These are phyloP conservation scores for Calidris pygmaea DNA, from an alignment of 2,113 vertebrate species.

Conservation along the genomic window DNA sequence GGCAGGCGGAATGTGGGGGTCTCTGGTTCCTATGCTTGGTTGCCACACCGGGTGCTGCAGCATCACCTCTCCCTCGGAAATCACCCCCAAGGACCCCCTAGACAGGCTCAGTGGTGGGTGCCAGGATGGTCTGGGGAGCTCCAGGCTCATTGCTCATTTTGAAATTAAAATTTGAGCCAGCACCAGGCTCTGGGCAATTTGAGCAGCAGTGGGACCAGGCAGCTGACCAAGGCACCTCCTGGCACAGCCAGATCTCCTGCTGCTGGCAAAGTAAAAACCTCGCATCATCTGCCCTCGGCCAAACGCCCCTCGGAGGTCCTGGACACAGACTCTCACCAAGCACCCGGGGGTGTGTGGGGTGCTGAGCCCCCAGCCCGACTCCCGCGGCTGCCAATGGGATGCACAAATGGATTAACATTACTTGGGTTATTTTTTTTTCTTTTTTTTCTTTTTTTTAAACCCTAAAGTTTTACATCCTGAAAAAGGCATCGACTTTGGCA, in stretches of 20 bases:
- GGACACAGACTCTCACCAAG: neutral
- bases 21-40: fast-evolving
- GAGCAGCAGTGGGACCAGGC: neutral
- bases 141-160: neutral
- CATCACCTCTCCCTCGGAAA: neutral
- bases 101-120: neutral
- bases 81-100: neutral
- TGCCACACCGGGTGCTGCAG: neutral
- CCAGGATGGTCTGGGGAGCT: neutral
- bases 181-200: fast-evolving
- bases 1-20: neutral
- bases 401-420: neutral
- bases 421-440: no score
- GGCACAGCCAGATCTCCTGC: neutral
- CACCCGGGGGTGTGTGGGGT: neutral
- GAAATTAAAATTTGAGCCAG: neutral
- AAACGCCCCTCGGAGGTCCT: neutral
- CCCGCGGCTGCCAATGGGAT: fast-evolving
- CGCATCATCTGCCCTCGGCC: fast-evolving
- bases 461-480: neutral
- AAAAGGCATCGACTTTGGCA: neutral
- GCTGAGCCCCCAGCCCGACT: neutral
- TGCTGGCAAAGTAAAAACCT: neutral
- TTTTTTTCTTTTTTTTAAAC: neutral
- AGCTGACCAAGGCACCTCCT: neutral